Evolutionary conservation across 2,797 vertebrate genomes (phyloP), one percentile per base, ranked within the genome.

Genomic region (Sphaeramia orbicularis): DNA sequence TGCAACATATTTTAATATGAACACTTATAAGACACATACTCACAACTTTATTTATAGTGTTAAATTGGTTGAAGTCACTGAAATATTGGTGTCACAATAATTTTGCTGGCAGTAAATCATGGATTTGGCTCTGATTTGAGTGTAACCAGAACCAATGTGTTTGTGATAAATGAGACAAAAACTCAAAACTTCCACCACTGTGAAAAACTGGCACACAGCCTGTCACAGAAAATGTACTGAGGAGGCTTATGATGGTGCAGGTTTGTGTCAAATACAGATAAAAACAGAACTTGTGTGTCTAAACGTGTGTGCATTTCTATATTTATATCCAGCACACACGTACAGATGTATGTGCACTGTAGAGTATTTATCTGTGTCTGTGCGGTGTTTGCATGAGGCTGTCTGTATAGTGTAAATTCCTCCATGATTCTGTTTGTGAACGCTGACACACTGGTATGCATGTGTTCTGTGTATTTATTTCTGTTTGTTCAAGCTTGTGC

Each of bases 341-440:
- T 30, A 16, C 2, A 16, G 11, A 6, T 13, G 19, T n/a, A 30
- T 44, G 45, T 43, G 37, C 18, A 18, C 40, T 67, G n/a, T 3
- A 10, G 38, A 59, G 50, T 74, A 51, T 75, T 73, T 73, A 67
- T 67, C 52, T 74, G 32, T 2, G 56, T 42, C 32, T 52, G 0
- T 42, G 36, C 10, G 7, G 6, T 70, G 60, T 74, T 73, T 72
- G 56, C 30, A 41, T 65, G 76, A 58, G 58, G 21, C 59, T 55
- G 42, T 79, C 73, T 56, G 48, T 81, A 41, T 40, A 74, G 54
- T 65, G 49, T 73, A 48, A 52, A 61, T 45, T 10, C 32, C 27
- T 27, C 21, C 35, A 36, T 18, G 43, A 35, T 16, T 55, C 4
- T 70, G 38, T 66, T 60, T 60, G 38, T 71, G 42, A 53, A 21